These are phyloP conservation scores for Saccostrea glomerata DNA, from an alignment of 1,140 invertebrate species.

Conservation along the genomic window DNA sequence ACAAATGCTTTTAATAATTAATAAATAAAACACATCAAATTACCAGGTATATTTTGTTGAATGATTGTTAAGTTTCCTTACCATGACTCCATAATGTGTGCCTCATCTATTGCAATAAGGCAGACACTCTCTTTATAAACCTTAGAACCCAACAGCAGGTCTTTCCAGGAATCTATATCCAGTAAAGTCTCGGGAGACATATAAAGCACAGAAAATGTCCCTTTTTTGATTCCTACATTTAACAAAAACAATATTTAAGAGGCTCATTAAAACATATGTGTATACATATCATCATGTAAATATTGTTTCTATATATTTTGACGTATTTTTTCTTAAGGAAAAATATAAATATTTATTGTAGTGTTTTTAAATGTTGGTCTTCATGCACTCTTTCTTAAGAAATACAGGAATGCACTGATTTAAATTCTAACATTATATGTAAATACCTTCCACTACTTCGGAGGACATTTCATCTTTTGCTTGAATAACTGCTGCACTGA, in stretches of 20 bases:
- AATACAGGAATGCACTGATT: background rate
- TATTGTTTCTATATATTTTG: background rate
- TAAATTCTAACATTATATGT: background rate
- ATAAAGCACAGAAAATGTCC: slow-evolving; percentile 10
- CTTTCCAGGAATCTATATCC: slow-evolving; percentile 15
- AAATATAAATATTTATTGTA: background rate
- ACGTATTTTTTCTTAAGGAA: background rate
- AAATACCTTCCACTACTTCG: slow-evolving; percentile 37
- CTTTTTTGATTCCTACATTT: slow-evolving; percentile 12
- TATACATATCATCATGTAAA: background rate
- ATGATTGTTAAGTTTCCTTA: background rate
- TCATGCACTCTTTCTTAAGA: background rate
- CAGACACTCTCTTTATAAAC: slow-evolving; percentile 12
- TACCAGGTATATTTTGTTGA: background rate
- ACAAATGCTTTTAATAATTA: background rate
- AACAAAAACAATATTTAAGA: background rate
- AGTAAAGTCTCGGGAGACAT: slow-evolving; percentile 23
- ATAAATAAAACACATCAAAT: background rate
- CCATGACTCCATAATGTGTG: slow-evolving; percentile 16
- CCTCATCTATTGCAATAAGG: slow-evolving; percentile 1
- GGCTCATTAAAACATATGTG: background rate
- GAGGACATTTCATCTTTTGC: slow-evolving; percentile 6
- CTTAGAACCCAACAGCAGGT: background rate
- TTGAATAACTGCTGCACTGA: slow-evolving; percentile 6
- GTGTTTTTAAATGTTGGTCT: background rate